These are phyloP conservation scores for Meta bourneti DNA, from an alignment of 2,888 invertebrate species.

Conservation along the genomic window DNA sequence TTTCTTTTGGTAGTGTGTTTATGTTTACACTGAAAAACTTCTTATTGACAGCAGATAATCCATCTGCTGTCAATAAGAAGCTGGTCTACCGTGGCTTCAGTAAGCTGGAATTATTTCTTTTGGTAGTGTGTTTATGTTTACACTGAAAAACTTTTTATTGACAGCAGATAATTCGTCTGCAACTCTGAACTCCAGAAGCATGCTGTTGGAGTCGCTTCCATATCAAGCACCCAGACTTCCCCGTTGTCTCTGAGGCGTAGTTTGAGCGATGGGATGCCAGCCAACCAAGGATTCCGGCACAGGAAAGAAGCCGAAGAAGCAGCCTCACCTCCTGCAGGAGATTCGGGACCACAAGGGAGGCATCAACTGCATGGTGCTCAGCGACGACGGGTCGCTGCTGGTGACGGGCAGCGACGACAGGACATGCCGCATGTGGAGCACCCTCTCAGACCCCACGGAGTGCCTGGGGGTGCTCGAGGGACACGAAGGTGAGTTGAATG, in stretches of 20 bases:
- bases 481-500: slow-evolving; percentile 62
- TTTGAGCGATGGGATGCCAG: slow-evolving; percentile 61
- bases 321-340: slow-evolving; percentile 74
- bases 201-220: too few species aligned
- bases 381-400: slow-evolving; percentile 82
- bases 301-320: slow-evolving; percentile 18
- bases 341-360: slow-evolving; percentile 81
- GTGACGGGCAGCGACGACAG: slow-evolving; percentile 83
- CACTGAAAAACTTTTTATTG: too few species aligned
- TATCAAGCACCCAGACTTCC: not conserved
- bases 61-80: too few species aligned
- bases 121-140: too few species aligned
- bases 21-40: too few species aligned
- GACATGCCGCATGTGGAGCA: slow-evolving; percentile 82
- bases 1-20: too few species aligned
- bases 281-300: slow-evolving; percentile 43
- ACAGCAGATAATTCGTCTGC: too few species aligned
- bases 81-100: too few species aligned
- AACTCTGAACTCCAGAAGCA: too few species aligned
- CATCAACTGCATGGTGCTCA: slow-evolving; percentile 83
- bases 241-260: not conserved
- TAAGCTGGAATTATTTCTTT: too few species aligned
- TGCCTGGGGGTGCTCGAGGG: slow-evolving; percentile 80
- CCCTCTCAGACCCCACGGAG: slow-evolving; percentile 81
- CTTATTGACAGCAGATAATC: too few species aligned